These are phyloP conservation scores for Hippasteria phrygiana DNA, from an alignment of 53 echinoderm and acorn worm genomes.

Conservation along the genomic window DNA sequence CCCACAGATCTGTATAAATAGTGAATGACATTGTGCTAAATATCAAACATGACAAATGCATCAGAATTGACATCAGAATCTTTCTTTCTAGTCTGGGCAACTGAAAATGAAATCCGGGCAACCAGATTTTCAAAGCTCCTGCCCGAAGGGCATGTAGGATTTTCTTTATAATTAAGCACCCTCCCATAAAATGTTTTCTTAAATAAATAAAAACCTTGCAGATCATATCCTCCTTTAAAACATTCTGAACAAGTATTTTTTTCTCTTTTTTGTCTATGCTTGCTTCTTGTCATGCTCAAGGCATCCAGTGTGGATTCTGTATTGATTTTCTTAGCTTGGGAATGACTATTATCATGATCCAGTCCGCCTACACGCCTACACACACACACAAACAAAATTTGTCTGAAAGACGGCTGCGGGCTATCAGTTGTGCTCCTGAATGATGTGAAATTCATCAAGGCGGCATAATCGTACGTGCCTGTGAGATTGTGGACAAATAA, in stretches of 20 bases:
- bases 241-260: too few relatives aligned
- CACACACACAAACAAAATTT: not conserved
- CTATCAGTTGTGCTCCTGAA: not conserved
- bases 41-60: too few relatives aligned
- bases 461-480: not conserved
- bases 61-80: too few relatives aligned
- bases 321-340: slow-evolving; percentile 46
- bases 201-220: not conserved
- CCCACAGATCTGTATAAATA: too few relatives aligned
- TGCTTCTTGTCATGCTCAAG: not conserved
- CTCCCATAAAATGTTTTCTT: too few relatives aligned
- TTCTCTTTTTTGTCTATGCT: not conserved
- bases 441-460: not conserved
- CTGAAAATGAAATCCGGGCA: too few relatives aligned
- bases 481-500: not conserved
- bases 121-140: too few relatives aligned
- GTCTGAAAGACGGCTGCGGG: not conserved
- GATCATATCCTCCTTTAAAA: not conserved
- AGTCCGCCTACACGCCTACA: slow-evolving; percentile 37
- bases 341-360: slow-evolving; percentile 34
- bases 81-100: too few relatives aligned
- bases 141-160: too few relatives aligned
- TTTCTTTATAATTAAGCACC: too few relatives aligned
- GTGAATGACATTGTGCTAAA: too few relatives aligned
- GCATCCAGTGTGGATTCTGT: not conserved